These are phyloP conservation scores for Apis laboriosa DNA, from an alignment of 1,140 invertebrate species.

Conservation along the genomic window DNA sequence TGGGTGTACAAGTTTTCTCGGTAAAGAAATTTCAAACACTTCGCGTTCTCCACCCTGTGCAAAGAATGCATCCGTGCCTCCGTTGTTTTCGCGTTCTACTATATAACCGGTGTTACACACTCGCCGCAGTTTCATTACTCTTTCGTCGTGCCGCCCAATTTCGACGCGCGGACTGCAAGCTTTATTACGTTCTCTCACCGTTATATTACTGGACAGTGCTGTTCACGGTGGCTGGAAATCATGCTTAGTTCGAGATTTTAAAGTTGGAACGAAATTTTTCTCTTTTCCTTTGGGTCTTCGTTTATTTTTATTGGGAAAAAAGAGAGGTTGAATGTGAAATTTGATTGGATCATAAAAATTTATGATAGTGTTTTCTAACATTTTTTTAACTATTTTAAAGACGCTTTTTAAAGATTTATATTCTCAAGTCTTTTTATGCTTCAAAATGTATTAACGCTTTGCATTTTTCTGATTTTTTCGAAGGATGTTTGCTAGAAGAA, in stretches of 20 bases:
- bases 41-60: slow-evolving; percentile 1
- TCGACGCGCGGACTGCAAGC: slow-evolving; percentile 13
- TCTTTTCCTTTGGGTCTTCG: neutral
- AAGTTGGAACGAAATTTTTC: neutral
- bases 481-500: no score
- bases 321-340: neutral
- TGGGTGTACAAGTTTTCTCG: slow-evolving; percentile 31
- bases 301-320: neutral
- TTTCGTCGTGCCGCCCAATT: slow-evolving; percentile 27
- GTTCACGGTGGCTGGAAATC: neutral
- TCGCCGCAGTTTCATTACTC: slow-evolving; percentile 58
- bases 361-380: no score
- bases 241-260: neutral
- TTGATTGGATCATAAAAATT: neutral
- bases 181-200: slow-evolving; percentile 40
- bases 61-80: slow-evolving; percentile 19
- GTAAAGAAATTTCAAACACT: slow-evolving; percentile 55
- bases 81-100: slow-evolving; percentile 47
- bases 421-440: no score
- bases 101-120: slow-evolving; percentile 53
- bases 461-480: no score
- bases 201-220: neutral
- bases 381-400: no score
- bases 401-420: no score
- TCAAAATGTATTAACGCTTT: no score